Conservation (phyloP, 1,140 invertebrate genomes). For the Venturia canescens region DNA sequence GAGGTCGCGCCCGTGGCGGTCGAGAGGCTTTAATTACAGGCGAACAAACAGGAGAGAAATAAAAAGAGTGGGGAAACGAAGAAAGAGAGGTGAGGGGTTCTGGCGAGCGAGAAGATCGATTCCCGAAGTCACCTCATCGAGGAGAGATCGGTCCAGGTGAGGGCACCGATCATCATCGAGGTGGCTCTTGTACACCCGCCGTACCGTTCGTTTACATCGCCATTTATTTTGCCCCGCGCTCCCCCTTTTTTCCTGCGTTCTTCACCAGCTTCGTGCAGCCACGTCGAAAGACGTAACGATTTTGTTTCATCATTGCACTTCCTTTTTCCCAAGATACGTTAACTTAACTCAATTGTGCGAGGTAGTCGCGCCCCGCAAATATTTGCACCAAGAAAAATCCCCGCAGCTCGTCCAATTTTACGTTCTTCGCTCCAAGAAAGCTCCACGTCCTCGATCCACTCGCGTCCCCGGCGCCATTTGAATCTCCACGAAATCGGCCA, state of each 20-base stretch:
- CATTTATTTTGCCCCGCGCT: constrained; percentile 28
- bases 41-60: constrained; percentile 52
- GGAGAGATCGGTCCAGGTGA: constrained; percentile 27
- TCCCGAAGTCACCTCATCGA: constrained; percentile 53
- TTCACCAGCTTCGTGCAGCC: neutral
- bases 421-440: too few species aligned
- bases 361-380: too few species aligned
- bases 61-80: neutral
- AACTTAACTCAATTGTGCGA: too few species aligned
- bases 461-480: too few species aligned
- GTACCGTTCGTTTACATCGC: constrained; percentile 25
- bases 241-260: neutral
- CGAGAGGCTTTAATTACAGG: constrained; percentile 56
- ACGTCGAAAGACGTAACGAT: neutral
- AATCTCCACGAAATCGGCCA: too few species aligned
- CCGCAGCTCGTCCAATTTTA: too few species aligned
- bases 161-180: constrained; percentile 43
- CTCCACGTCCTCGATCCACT: too few species aligned
- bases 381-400: too few species aligned
- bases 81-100: constrained; percentile 5
- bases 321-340: too few species aligned
- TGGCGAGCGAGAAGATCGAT: constrained; percentile 38
- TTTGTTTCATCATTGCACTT: neutral
- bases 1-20: constrained; percentile 54
- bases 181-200: constrained; percentile 27